Evolutionary conservation across 2,888 invertebrate genomes (phyloP).

Genomic region (Kuschelorhynchus macadamiae): DNA sequence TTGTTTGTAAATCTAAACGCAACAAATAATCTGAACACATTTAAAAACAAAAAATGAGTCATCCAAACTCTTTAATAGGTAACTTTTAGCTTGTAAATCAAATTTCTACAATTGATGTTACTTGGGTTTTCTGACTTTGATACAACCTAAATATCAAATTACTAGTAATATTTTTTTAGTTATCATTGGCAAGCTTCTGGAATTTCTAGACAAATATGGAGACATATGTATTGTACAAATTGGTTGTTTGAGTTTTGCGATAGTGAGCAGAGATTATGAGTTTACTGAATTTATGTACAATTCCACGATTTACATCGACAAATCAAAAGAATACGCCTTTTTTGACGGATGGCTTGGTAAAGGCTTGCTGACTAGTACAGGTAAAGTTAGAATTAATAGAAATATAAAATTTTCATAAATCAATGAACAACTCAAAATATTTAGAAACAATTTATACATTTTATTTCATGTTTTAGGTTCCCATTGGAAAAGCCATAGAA

Average conservation of each 20-base stretch:
- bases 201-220: slow-evolving; percentile 45
- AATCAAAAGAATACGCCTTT: slow-evolving; percentile 62
- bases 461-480: slow-evolving; percentile 63
- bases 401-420: too few species aligned
- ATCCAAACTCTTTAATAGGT: too few species aligned
- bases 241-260: slow-evolving; percentile 29
- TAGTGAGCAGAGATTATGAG: slow-evolving; percentile 53
- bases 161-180: slow-evolving; percentile 49
- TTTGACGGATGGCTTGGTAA: slow-evolving; percentile 64
- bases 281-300: slow-evolving; percentile 59
- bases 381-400: slow-evolving; percentile 54
- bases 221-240: slow-evolving; percentile 45
- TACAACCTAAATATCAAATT: too few species aligned
- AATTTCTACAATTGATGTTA: too few species aligned
- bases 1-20: too few species aligned
- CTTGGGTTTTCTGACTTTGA: too few species aligned
- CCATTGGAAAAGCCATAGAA: slow-evolving; percentile 79
- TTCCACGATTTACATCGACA: slow-evolving; percentile 60
- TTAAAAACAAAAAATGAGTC: too few species aligned
- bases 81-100: too few species aligned
- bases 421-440: background rate
- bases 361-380: slow-evolving; percentile 64
- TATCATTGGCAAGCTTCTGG: slow-evolving; percentile 29
- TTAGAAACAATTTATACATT: background rate
- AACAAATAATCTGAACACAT: too few species aligned